These are phyloP conservation scores for Nephrotoma guestfalica DNA, from an alignment of 2,888 invertebrate species.

Conservation along the genomic window DNA sequence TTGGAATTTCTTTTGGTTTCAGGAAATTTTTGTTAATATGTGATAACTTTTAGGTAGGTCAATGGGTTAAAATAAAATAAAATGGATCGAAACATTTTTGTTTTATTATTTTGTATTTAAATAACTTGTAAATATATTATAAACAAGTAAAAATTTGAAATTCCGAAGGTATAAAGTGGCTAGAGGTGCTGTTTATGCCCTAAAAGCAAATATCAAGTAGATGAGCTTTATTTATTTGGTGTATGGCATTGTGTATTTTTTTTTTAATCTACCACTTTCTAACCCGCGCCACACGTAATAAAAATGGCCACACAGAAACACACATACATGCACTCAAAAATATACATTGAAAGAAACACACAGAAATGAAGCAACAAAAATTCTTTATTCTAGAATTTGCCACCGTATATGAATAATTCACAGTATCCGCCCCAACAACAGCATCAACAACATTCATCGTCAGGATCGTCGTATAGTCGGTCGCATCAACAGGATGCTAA, in stretches of 20 bases:
- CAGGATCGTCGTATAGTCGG: background rate
- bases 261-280: background rate
- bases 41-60: conserved; percentile 9
- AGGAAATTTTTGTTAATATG: conserved; percentile 15
- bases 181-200: background rate
- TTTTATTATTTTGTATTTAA: background rate
- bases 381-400: background rate
- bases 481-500: background rate
- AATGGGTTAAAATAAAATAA: background rate
- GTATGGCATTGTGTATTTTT: background rate
- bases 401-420: background rate
- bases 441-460: background rate
- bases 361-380: background rate
- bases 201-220: background rate
- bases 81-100: background rate
- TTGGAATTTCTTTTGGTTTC: conserved; percentile 12
- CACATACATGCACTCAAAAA: background rate
- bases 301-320: background rate
- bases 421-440: background rate
- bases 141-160: background rate
- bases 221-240: background rate
- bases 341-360: background rate
- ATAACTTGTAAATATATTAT: background rate
- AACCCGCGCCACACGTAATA: background rate
- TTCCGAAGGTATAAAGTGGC: background rate